Percentiles rank a stretch among this genome's conserved stretches.
These are phyloP conservation scores for Neoarius graeffei DNA, from an alignment of 2,113 vertebrate genomes.

Conservation along the genomic window DNA sequence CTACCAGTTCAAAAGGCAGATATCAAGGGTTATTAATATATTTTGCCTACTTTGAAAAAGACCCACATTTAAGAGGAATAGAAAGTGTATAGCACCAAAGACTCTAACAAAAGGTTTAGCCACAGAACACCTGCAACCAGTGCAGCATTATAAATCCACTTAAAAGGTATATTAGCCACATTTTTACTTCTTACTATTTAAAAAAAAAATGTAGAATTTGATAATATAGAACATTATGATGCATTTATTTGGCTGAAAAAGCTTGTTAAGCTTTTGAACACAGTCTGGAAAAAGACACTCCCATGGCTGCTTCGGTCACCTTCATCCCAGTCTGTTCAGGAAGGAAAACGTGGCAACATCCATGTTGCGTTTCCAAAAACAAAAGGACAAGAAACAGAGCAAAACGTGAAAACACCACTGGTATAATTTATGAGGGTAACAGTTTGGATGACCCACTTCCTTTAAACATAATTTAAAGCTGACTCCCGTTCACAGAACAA, in stretches of 20 bases:
- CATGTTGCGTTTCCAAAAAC: not conserved
- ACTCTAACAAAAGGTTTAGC: not conserved
- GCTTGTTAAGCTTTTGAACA: not conserved
- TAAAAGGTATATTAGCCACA: too few species aligned
- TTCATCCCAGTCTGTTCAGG: not conserved
- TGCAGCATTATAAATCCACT: too few species aligned
- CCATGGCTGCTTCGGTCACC: not conserved
- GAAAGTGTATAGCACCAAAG: not conserved
- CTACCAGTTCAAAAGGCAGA: not conserved
- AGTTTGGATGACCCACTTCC: not conserved
- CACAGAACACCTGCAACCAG: not conserved
- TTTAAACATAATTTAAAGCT: not conserved
- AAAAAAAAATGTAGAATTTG: not conserved
- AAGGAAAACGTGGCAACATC: not conserved
- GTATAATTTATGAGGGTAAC: not conserved
- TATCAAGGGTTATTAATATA: not conserved
- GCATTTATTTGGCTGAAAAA: not conserved
- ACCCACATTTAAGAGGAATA: not conserved
- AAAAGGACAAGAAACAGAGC: not conserved
- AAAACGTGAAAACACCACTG: not conserved
- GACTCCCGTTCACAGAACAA: not conserved
- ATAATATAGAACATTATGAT: not conserved
- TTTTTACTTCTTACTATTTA: too few species aligned
- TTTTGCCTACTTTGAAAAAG: not conserved
- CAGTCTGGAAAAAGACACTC: not conserved